phyloP scores from a whole-genome alignment of 1,140 invertebrate species.

The Drosophila watanabei region DNA sequence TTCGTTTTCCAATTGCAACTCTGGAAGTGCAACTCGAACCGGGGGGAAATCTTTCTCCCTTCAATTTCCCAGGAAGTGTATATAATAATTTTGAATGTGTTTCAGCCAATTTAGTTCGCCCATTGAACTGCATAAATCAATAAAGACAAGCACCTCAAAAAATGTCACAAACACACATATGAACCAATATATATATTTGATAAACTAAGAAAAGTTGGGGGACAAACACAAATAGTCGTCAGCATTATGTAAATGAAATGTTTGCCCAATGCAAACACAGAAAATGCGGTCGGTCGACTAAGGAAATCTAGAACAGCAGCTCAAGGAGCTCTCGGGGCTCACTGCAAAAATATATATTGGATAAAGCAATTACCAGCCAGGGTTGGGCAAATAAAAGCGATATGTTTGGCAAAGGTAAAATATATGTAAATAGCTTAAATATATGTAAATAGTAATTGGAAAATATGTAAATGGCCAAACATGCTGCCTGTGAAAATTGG shows the following conservation, averaged over 20 bases:
- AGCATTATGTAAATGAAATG: constrained; percentile 82
- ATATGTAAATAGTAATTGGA: constrained; percentile 11
- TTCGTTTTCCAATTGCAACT: constrained; percentile 17
- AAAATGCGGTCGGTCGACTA: constrained; percentile 58
- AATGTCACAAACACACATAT: constrained; percentile 17
- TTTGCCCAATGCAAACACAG: constrained; percentile 72
- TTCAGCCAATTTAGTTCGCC: constrained; percentile 30
- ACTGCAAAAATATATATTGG: constrained; percentile 33
- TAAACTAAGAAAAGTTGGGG: constrained; percentile 25
- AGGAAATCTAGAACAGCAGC: constrained; percentile 50
- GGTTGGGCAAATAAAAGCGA: constrained; percentile 6
- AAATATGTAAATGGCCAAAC: constrained; percentile 1
- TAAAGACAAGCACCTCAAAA: constrained; percentile 40
- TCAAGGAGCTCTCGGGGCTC: constrained; percentile 10
- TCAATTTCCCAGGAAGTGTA: constrained; percentile 13
- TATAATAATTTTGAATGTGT: constrained; percentile 42
- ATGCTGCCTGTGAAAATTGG: not conserved
- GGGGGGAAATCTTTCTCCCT: constrained; percentile 1
- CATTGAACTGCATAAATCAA: constrained; percentile 65
- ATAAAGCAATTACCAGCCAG: constrained; percentile 24
- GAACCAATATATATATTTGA: constrained; percentile 35
- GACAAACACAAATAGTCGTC: constrained; percentile 66
- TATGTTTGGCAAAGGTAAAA: constrained; percentile 3
- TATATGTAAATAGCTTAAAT: constrained; percentile 8
- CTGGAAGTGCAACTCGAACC: not conserved